Evolutionary conservation across 2,113 vertebrate species (phyloP).

Genomic region (Festucalex cinctus): DNA sequence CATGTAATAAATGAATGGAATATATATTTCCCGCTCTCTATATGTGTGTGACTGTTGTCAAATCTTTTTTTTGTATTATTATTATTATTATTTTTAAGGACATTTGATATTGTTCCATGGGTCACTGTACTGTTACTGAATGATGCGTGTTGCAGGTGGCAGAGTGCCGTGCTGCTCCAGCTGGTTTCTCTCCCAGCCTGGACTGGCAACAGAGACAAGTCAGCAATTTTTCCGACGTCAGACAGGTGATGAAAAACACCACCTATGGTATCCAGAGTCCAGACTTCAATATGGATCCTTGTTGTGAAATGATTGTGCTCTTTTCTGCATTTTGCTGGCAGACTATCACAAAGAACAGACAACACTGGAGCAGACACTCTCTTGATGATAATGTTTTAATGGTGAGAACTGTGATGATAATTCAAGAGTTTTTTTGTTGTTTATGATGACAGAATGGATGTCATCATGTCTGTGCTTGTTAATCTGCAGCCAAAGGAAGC

Average conservation of each 20-base stretch:
- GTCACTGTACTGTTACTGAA: neutral
- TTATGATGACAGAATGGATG: neutral
- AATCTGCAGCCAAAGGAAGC: conserved; percentile 77
- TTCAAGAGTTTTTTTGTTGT: neutral
- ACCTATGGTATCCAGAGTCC: neutral
- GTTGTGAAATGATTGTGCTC: neutral
- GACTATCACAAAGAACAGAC: conserved; percentile 86
- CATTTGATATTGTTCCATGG: neutral
- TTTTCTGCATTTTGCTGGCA: conserved; percentile 58
- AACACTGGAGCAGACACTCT: conserved; percentile 84
- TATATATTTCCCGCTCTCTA: too few relatives aligned
- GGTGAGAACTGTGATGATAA: conserved; percentile 67
- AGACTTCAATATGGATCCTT: neutral
- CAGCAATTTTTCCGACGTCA: conserved; percentile 78
- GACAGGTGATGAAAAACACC: conserved; percentile 46
- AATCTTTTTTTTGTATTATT: too few relatives aligned
- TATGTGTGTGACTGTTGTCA: too few relatives aligned
- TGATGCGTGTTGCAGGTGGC: conserved; percentile 73
- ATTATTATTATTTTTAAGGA: too few relatives aligned
- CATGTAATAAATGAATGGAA: too few relatives aligned
- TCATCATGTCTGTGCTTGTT: neutral
- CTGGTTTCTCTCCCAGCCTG: conserved; percentile 86
- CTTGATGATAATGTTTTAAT: conserved; percentile 90
- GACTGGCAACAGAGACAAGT: conserved; percentile 93
- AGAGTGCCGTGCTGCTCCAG: conserved; percentile 85